Evolutionary conservation across 1,140 invertebrate genomes (phyloP).

Genomic region (Homarus americanus): DNA sequence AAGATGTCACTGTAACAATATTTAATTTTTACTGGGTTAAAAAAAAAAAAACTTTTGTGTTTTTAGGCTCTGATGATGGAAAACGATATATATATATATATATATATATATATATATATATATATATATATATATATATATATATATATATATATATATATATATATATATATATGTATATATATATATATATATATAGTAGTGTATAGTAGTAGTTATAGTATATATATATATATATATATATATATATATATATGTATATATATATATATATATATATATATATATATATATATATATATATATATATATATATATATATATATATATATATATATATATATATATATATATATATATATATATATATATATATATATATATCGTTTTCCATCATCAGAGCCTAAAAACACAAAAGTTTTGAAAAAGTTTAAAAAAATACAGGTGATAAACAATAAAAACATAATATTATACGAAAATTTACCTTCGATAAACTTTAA

Average conservation of each 20-base stretch:
- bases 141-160: background rate
- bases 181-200: background rate
- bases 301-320: conserved; percentile 1
- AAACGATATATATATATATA: too few species aligned
- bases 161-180: conserved; percentile 17
- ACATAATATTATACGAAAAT: too few species aligned
- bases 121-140: conserved; percentile 34
- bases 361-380: background rate
- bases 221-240: background rate
- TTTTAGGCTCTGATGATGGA: too few species aligned
- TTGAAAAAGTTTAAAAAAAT: too few species aligned
- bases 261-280: background rate
- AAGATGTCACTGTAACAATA: too few species aligned
- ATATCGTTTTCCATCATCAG: background rate
- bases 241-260: background rate
- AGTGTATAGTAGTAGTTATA: background rate
- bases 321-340: background rate
- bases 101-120: conserved; percentile 28
- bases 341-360: background rate
- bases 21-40: too few species aligned
- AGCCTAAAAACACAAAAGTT: too few species aligned
- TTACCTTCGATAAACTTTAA: too few species aligned
- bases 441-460: too few species aligned
- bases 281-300: conserved; percentile 12
- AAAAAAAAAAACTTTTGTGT: background rate